Evolutionary conservation across 2,113 vertebrate species (phyloP).

Genomic region (Pseudopodoces humilis): DNA sequence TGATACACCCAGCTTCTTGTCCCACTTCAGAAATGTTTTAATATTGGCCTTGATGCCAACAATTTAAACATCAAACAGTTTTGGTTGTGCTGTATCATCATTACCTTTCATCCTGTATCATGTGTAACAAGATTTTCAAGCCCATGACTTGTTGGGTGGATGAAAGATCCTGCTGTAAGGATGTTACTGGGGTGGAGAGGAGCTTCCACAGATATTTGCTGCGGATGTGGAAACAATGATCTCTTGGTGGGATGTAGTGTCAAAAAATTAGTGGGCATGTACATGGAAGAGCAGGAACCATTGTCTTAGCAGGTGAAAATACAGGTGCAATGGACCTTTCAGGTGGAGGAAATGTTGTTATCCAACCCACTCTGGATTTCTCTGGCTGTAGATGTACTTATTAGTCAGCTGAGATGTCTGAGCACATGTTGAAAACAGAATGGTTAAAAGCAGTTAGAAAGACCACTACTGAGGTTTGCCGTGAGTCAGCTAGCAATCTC

Average conservation of each 20-base stretch:
- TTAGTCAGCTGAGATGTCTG: not conserved
- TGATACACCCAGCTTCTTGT: not conserved
- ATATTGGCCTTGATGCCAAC: not conserved
- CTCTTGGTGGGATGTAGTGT: not conserved
- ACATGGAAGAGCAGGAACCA: not conserved
- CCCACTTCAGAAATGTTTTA: not conserved
- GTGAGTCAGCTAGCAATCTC: not conserved
- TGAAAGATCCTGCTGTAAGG: not conserved
- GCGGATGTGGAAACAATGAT: not conserved
- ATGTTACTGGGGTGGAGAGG: not conserved
- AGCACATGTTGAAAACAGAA: not conserved
- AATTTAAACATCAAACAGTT: constrained; percentile 44
- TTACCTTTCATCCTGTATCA: not conserved
- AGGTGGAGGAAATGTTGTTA: not conserved
- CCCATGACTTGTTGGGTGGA: not conserved
- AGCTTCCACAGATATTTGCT: not conserved
- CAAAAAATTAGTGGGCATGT: not conserved
- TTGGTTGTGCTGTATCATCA: not conserved
- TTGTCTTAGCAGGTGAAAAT: not conserved
- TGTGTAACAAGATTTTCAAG: constrained; percentile 48
- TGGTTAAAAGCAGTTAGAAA: not conserved
- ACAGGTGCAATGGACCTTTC: not conserved
- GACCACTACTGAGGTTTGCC: not conserved
- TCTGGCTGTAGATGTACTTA: not conserved
- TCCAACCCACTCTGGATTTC: fast-evolving